These are phyloP conservation scores for Drosophila littoralis DNA, from an alignment of 1,140 invertebrate genomes.

Conservation along the genomic window DNA sequence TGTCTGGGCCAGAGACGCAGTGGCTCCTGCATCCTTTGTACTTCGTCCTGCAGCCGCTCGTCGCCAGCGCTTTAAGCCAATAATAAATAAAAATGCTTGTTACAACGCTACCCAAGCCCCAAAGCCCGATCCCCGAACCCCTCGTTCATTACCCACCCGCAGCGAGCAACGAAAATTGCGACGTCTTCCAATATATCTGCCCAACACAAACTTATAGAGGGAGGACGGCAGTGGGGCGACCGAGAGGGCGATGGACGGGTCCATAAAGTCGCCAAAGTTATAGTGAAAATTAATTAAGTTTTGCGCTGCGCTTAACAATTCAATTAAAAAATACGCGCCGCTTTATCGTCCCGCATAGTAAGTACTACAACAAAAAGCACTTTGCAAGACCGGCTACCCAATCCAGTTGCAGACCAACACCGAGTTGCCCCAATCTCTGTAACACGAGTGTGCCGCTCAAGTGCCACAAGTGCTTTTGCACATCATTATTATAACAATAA, in stretches of 20 bases:
- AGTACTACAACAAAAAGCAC: slow-evolving; percentile 77
- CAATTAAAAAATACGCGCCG: slow-evolving; percentile 72
- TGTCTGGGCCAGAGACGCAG: slow-evolving; percentile 44
- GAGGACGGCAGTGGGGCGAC: not conserved
- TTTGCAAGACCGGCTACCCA: slow-evolving; percentile 44
- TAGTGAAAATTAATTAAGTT: slow-evolving; percentile 81
- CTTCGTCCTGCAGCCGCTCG: slow-evolving; percentile 2
- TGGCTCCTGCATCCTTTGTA: slow-evolving; percentile 65
- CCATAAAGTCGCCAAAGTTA: slow-evolving; percentile 80
- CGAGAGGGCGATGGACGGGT: not conserved
- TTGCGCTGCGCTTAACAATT: slow-evolving; percentile 82
- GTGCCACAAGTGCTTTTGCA: slow-evolving; percentile 84
- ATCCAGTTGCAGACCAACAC: slow-evolving; percentile 8
- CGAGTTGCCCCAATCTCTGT: slow-evolving; percentile 27
- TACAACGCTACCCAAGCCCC: slow-evolving; percentile 30
- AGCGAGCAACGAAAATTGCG: slow-evolving; percentile 64
- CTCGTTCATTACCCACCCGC: slow-evolving; percentile 37
- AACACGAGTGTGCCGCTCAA: slow-evolving; percentile 65
- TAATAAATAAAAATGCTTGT: slow-evolving; percentile 83
- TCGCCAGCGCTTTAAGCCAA: slow-evolving; percentile 70
- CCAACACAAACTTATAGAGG: slow-evolving; percentile 64
- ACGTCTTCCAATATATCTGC: slow-evolving; percentile 70
- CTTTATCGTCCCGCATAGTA: slow-evolving; percentile 55
- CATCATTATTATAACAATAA: slow-evolving; percentile 84
- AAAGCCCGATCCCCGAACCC: not conserved